Evolutionary conservation across 2,797 vertebrate species (phyloP).

Genomic region (Acanthis flammea): DNA sequence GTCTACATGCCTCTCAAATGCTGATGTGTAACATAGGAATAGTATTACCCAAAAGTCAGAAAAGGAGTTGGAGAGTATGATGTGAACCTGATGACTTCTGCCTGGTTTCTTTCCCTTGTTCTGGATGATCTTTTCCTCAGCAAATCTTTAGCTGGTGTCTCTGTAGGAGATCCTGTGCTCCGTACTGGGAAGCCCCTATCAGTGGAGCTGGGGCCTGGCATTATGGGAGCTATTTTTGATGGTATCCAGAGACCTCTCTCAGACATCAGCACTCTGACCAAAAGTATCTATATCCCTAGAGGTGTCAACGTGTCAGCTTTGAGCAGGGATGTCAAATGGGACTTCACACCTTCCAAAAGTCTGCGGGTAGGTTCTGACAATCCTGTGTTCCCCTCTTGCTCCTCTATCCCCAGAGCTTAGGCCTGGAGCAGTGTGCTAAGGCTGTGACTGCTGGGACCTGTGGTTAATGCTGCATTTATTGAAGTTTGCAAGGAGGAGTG

Average conservation of each 20-base stretch:
- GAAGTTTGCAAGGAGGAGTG: background rate
- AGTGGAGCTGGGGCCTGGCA: conserved; percentile 94
- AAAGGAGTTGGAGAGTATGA: background rate
- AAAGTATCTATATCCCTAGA: conserved; percentile 98
- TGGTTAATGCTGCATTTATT: background rate
- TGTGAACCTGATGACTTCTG: background rate
- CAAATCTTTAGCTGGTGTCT: conserved; percentile 88
- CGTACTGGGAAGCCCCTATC: conserved; percentile 97
- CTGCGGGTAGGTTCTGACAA: conserved; percentile 81
- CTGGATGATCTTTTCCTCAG: conserved; percentile 76
- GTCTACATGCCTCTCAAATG: background rate
- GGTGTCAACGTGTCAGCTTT: conserved; percentile 95
- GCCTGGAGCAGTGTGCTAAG: background rate
- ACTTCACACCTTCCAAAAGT: conserved; percentile 88
- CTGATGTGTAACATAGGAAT: background rate
- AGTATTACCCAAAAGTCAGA: background rate
- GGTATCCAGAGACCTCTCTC: conserved; percentile 96
- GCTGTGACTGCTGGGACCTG: background rate
- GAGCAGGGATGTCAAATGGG: conserved; percentile 93
- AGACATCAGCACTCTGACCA: conserved; percentile 90
- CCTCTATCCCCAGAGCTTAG: background rate
- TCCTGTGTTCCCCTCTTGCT: background rate
- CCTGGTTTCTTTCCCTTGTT: background rate
- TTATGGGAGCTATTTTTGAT: conserved; percentile 99
- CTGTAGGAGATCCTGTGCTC: conserved; percentile 95